Conservation (phyloP, 2,888 invertebrate genomes). For the Ectemnius lituratus region DNA sequence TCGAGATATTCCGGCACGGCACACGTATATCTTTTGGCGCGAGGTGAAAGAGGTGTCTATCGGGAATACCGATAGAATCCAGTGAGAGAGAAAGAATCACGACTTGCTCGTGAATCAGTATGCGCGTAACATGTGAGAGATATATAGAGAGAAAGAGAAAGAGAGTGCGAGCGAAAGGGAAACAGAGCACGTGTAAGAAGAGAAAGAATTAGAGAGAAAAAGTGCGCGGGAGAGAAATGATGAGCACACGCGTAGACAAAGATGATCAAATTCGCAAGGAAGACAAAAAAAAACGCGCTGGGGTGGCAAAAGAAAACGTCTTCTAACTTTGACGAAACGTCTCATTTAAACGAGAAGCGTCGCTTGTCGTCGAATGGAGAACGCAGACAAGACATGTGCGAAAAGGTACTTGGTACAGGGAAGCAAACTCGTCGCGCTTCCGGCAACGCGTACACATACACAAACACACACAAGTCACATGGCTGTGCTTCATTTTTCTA, state of each 20-base stretch:
- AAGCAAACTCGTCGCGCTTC: slow-evolving; percentile 5
- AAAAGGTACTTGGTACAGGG: not conserved
- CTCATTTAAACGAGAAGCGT: slow-evolving; percentile 52
- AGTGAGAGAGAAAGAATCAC: not conserved
- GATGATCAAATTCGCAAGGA: slow-evolving; percentile 18
- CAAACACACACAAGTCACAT: slow-evolving; percentile 25
- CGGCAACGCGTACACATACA: not conserved
- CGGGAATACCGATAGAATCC: not conserved
- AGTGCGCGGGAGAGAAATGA: not conserved
- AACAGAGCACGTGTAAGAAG: not conserved
- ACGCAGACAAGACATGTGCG: slow-evolving; percentile 17
- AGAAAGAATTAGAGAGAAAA: not conserved
- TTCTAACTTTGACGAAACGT: slow-evolving; percentile 61
- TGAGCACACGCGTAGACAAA: slow-evolving; percentile 47
- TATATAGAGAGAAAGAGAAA: slow-evolving; percentile 6
- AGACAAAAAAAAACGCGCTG: slow-evolving; percentile 48
- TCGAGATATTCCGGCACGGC: not conserved
- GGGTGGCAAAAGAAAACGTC: slow-evolving; percentile 68
- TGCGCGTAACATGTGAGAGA: slow-evolving; percentile 19
- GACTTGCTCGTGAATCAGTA: slow-evolving; percentile 3
- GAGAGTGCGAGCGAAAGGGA: slow-evolving; percentile 12
- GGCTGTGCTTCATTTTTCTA: slow-evolving; percentile 44
- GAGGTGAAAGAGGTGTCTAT: slow-evolving; percentile 1
- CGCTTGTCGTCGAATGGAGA: slow-evolving; percentile 51
- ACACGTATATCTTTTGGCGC: not conserved